A percentile compares a stretch with the other conserved stretches of the same genome.
These are phyloP conservation scores for Eptatretus burgeri DNA, from an alignment of 2,113 vertebrate genomes.

Conservation along the genomic window DNA sequence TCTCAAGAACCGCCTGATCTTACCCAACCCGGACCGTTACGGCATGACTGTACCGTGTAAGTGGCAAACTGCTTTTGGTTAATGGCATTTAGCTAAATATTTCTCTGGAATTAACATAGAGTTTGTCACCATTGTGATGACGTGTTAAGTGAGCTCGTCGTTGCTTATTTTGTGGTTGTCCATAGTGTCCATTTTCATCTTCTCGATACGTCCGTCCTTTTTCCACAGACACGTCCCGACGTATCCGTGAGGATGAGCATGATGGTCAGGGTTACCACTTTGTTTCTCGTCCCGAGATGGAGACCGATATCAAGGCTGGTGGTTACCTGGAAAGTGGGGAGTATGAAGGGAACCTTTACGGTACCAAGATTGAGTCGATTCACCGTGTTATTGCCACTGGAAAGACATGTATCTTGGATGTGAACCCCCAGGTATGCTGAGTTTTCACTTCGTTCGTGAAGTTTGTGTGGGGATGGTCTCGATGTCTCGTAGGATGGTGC, in stretches of 20 bases:
- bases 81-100: too few species aligned
- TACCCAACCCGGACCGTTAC: slow-evolving; percentile 54
- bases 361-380: slow-evolving; percentile 90
- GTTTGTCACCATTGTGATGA: too few species aligned
- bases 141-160: too few species aligned
- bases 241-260: slow-evolving; percentile 59
- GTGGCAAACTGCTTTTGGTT: slow-evolving; percentile 10
- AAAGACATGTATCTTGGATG: slow-evolving; percentile 72
- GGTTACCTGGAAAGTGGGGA: slow-evolving; percentile 80
- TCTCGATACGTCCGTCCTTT: slow-evolving; percentile 6
- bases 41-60: slow-evolving; percentile 92
- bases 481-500: neutral
- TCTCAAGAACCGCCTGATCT: slow-evolving; percentile 77
- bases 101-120: too few species aligned
- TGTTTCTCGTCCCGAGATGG: slow-evolving; percentile 53
- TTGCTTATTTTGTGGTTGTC: neutral
- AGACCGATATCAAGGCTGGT: slow-evolving; percentile 57
- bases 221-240: slow-evolving; percentile 53
- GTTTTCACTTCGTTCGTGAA: neutral
- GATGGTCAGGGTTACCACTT: slow-evolving; percentile 77
- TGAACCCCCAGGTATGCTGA: slow-evolving; percentile 74
- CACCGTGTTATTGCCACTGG: slow-evolving; percentile 56
- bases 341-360: slow-evolving; percentile 85
- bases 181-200: neutral
- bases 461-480: neutral